Percentiles rank a stretch among this genome's conserved stretches.
Evolutionary conservation across 2,797 vertebrate genomes (phyloP).

Genomic region (Cryptoprocta ferox): DNA sequence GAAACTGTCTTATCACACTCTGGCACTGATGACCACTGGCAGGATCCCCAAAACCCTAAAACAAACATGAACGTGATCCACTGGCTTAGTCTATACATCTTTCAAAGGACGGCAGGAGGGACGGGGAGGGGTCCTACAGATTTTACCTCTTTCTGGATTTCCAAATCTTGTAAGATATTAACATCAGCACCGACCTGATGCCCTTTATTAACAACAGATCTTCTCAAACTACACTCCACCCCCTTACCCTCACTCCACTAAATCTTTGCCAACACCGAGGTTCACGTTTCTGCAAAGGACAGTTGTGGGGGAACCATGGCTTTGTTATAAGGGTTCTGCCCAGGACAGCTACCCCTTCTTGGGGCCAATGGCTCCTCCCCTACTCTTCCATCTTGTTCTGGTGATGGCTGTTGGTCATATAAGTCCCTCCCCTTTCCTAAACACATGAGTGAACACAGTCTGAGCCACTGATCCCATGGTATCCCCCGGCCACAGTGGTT

Average conservation of each 20-base stretch:
- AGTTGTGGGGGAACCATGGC: background rate
- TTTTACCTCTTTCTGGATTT: background rate
- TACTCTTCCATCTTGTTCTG: background rate
- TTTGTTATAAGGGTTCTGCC: background rate
- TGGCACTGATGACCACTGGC: background rate
- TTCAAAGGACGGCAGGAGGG: background rate
- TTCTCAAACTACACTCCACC: too few species aligned
- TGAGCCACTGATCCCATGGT: background rate
- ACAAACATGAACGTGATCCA: rapidly evolving
- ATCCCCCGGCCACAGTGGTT: background rate
- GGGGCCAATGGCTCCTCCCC: background rate
- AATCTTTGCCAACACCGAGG: background rate
- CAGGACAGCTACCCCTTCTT: background rate
- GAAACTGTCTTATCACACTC: background rate
- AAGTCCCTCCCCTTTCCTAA: background rate
- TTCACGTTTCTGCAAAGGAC: background rate
- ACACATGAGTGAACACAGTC: background rate
- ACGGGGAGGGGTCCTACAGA: background rate
- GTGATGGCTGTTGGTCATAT: background rate
- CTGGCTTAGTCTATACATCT: background rate
- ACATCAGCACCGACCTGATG: background rate
- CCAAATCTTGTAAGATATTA: background rate
- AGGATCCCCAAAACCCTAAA: background rate
- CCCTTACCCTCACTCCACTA: background rate
- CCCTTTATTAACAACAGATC: background rate